These are phyloP conservation scores for Decapterus maruadsi DNA, from an alignment of 2,797 vertebrate genomes.

Conservation along the genomic window DNA sequence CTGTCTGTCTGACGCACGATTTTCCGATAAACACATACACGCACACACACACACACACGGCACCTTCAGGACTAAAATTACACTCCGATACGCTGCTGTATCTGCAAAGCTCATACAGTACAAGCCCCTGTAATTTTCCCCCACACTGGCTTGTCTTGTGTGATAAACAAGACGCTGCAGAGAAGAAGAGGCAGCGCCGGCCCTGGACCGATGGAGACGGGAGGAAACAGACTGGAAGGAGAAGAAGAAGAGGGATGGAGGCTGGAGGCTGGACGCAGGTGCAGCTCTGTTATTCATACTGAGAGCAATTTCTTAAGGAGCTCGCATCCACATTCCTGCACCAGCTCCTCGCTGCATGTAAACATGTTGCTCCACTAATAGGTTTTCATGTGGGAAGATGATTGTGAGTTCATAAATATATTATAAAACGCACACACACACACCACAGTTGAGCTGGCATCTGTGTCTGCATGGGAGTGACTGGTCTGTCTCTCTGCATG, in stretches of 20 bases:
- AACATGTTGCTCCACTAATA: conserved; percentile 47
- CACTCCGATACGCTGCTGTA: neutral
- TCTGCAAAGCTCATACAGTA: conserved; percentile 15
- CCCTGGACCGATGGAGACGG: conserved; percentile 40
- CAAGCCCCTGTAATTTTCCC: conserved; percentile 33
- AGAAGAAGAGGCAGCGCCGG: conserved; percentile 13
- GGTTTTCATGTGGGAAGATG: conserved; percentile 37
- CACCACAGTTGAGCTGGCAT: conserved; percentile 32
- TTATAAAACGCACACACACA: too few relatives aligned
- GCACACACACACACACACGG: too few relatives aligned
- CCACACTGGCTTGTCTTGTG: conserved; percentile 3
- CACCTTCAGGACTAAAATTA: too few relatives aligned
- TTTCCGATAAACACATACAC: neutral
- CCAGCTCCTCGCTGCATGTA: conserved; percentile 4
- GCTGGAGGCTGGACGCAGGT: conserved; percentile 39
- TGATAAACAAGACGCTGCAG: conserved; percentile 27
- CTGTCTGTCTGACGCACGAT: neutral
- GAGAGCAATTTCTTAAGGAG: neutral
- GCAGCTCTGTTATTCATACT: conserved; percentile 5
- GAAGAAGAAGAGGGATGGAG: conserved; percentile 24
- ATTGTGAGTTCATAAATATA: conserved; percentile 47
- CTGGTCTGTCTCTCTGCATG: conserved; percentile 21
- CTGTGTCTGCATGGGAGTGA: conserved; percentile 15
- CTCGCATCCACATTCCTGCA: conserved; percentile 12
- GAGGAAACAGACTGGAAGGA: conserved; percentile 45